These are phyloP conservation scores for Rambutsinella grinnellia DNA, from an alignment of 2,888 invertebrate genomes.

Conservation along the genomic window DNA sequence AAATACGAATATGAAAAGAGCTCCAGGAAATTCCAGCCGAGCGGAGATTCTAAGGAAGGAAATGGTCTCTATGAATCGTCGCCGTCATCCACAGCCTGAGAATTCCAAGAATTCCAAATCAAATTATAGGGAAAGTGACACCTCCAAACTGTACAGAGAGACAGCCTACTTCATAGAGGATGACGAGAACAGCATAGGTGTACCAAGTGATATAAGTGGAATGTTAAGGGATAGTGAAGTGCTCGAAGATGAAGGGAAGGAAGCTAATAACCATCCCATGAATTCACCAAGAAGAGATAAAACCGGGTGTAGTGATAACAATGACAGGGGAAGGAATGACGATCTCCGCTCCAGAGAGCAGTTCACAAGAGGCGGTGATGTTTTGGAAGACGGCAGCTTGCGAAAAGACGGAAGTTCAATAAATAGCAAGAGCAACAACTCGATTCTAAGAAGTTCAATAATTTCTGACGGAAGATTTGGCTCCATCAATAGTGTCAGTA, in stretches of 20 bases:
- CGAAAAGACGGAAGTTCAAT: slow-evolving; percentile 1
- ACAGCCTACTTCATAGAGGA: slow-evolving; percentile 22
- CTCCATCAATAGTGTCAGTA: slow-evolving; percentile 49
- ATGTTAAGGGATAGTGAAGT: slow-evolving; percentile 56
- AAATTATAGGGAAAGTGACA: background rate
- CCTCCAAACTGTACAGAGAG: background rate
- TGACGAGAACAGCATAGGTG: slow-evolving; percentile 56
- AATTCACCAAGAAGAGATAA: background rate
- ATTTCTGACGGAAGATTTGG: slow-evolving; percentile 60
- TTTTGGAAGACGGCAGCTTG: slow-evolving; percentile 36
- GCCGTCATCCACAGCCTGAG: slow-evolving; percentile 1
- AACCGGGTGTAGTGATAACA: slow-evolving; percentile 1
- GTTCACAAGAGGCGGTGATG: background rate
- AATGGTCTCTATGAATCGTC: slow-evolving; percentile 18
- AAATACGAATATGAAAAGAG: background rate
- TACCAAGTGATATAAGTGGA: slow-evolving; percentile 59
- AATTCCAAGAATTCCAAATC: background rate
- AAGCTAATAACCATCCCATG: background rate
- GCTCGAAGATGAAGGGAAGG: slow-evolving; percentile 51
- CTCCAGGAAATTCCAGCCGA: background rate
- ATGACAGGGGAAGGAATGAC: slow-evolving; percentile 36
- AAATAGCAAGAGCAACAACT: slow-evolving; percentile 6
- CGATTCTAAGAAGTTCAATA: slow-evolving; percentile 41
- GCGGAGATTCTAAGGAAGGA: slow-evolving; percentile 30
- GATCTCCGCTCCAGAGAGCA: slow-evolving; percentile 45